phyloP scores from a whole-genome alignment of 2,797 vertebrate species.

The Hydrocynus forskahlii region DNA sequence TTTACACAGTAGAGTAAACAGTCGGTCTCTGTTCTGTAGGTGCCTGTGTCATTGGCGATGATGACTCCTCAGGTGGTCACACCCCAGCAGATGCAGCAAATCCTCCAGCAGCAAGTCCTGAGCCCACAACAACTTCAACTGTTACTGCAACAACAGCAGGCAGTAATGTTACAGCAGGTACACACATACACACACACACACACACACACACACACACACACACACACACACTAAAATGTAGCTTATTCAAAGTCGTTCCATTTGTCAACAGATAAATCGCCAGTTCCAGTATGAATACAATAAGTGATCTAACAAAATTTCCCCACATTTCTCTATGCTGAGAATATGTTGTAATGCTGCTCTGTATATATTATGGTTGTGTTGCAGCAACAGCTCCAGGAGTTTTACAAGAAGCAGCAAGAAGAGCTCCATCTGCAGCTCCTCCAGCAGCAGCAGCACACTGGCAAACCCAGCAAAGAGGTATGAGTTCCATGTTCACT shows the following conservation, averaged over 20 bases:
- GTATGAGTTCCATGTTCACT: conserved; percentile 70
- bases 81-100: conserved; percentile 94
- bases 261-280: background rate
- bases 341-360: background rate
- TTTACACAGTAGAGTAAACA: background rate
- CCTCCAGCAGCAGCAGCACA: conserved; percentile 93
- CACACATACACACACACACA: conserved; percentile 61
- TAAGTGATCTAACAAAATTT: background rate
- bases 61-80: conserved; percentile 98
- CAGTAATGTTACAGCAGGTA: conserved; percentile 99
- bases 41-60: conserved; percentile 91
- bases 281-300: background rate
- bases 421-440: conserved; percentile 98
- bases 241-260: background rate
- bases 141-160: conserved; percentile 97
- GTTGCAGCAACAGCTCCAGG: conserved; percentile 97
- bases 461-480: conserved; percentile 96
- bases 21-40: conserved; percentile 71
- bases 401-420: conserved; percentile 99
- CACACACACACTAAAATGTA: background rate
- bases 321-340: background rate
- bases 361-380: background rate
- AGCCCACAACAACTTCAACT: conserved; percentile 96
- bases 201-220: background rate
- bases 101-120: conserved; percentile 93